Conservation (phyloP, 2,797 vertebrate species). For the Macrochelys suwanniensis region DNA sequence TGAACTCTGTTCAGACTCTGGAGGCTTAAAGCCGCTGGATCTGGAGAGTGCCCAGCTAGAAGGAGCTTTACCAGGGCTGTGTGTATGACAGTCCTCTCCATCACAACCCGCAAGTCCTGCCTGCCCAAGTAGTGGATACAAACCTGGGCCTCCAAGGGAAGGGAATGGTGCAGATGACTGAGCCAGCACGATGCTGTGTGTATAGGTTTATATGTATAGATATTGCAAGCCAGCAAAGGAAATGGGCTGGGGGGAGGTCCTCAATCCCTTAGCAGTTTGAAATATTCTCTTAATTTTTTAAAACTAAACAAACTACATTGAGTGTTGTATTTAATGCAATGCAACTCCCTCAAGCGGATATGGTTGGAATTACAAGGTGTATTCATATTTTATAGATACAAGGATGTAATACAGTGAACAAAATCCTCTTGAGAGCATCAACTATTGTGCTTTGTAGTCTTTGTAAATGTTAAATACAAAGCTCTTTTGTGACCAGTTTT, state of each 20-base stretch:
- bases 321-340: background rate
- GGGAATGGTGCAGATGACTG: background rate
- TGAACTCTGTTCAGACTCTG: background rate
- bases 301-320: background rate
- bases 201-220: background rate
- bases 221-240: constrained; percentile 15
- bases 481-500: background rate
- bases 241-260: constrained; percentile 1
- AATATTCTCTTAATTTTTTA: background rate
- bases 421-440: background rate
- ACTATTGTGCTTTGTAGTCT: background rate
- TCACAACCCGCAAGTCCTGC: background rate
- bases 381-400: accelerated
- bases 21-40: background rate
- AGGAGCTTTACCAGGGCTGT: background rate
- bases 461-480: background rate
- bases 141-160: background rate
- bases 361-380: background rate
- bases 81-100: background rate
- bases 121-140: background rate
- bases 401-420: background rate
- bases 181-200: background rate
- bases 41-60: background rate
- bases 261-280: constrained; percentile 2
- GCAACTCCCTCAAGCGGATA: constrained; percentile 23